Evolutionary conservation across 2,888 invertebrate species (phyloP), one percentile per base, ranked within the genome.

Genomic region (Cephus pulcher): DNA sequence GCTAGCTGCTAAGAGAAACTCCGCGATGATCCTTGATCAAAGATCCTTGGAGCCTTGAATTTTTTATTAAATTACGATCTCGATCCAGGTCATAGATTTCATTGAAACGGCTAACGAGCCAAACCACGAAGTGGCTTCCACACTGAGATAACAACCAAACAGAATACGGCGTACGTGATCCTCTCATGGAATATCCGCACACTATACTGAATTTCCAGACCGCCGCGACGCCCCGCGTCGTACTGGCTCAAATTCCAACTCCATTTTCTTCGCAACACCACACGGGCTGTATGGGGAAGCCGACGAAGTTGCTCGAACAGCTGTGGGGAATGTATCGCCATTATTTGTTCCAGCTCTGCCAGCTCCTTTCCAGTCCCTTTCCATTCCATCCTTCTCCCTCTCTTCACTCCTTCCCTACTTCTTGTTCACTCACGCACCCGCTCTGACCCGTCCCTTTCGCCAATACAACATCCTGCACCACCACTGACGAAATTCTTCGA

Each of bases 271-370:
- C 75, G 74, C 78, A 81, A 56, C 79, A 77, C 33, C 56, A 75
- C 76, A 70, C 69, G n/a, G 34, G 35, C 35, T 79, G 35, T 37
- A 74, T 75, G n/a, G 70, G 75, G n/a, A 78, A 77, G 32, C 79
- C 77, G 74, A 79, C 81, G 84, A 88, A 88, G 87, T 88, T 88
- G 80, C 83, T 81, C 71, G 83, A 88, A 85, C 88, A 88, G 86
- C 88, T 89, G 89, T 81, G 82, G 84, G 80, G 81, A 88, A 89
- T 88, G 86, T 88, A 89, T 89, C 84, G 87, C 84, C 83, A 85
- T 88, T 89, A 86, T 87, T 88, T 88, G 89, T 87, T 86, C 78
- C 80, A 73, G 77, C 78, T 80, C 77, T 81, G 82, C 80, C 82
- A 76, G 81, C 80, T 82, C 81, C 80, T 77, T 76, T 76, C 68